A percentile compares a stretch with the other conserved stretches of the same genome.
Conservation (phyloP, 2,113 vertebrate species). For the Myocastor coypus region DNA sequence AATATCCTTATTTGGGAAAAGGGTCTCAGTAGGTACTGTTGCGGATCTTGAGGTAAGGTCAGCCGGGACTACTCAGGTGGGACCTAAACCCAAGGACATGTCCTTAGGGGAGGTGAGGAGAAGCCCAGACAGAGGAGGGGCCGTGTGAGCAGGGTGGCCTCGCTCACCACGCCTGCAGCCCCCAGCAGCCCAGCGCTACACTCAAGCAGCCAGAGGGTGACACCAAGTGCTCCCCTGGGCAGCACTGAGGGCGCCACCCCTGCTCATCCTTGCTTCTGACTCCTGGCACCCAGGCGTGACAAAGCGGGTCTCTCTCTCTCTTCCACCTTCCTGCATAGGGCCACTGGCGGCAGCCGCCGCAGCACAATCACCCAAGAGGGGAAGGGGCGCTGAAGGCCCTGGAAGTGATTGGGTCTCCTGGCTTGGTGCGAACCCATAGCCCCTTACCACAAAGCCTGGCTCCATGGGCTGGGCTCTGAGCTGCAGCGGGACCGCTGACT, state of each 20-base stretch:
- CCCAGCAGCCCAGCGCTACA: too few relatives aligned
- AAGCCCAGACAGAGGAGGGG: not conserved
- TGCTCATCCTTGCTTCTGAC: not conserved
- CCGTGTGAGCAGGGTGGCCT: not conserved
- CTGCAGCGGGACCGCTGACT: not conserved
- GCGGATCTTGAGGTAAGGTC: not conserved
- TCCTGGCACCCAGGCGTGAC: not conserved
- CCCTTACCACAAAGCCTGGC: not conserved
- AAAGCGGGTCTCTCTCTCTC: not conserved
- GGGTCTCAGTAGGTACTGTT: not conserved
- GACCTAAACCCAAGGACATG: not conserved
- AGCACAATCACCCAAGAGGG: fast-evolving
- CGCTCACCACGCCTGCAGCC: not conserved
- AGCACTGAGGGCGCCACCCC: fast-evolving
- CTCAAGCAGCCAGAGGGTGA: not conserved
- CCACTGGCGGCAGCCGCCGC: not conserved
- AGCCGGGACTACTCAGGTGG: not conserved
- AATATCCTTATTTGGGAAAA: not conserved
- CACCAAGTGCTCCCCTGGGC: too few relatives aligned
- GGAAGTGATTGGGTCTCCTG: not conserved
- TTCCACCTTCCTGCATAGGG: not conserved
- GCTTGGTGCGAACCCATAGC: not conserved
- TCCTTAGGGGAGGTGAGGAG: not conserved
- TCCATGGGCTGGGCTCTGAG: not conserved
- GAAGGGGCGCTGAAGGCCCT: not conserved